These are phyloP conservation scores for Noctilio leporinus DNA, from an alignment of 2,113 vertebrate species.

Conservation along the genomic window DNA sequence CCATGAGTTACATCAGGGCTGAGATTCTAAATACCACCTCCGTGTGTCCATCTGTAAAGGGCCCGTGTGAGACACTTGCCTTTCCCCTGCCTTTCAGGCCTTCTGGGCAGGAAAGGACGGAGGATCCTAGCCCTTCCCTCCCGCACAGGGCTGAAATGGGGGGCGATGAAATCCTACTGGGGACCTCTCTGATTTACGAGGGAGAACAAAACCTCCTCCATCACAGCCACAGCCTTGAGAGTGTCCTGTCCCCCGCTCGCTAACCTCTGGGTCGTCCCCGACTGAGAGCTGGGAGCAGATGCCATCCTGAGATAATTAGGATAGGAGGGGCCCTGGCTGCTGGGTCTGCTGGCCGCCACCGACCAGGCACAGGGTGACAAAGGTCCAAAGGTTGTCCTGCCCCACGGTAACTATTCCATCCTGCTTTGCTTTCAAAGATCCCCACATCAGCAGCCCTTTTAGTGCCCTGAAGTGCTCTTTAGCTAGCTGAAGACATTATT, in stretches of 20 bases:
- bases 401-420: not conserved
- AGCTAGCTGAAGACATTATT: not conserved
- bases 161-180: not conserved
- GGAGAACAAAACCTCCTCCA: not conserved
- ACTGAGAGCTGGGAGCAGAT: not conserved
- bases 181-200: slow-evolving; percentile 5
- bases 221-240: not conserved
- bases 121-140: not conserved
- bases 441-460: not conserved
- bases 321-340: not conserved
- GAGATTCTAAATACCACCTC: not conserved
- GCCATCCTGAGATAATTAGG: not conserved
- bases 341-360: not conserved
- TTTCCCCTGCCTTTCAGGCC: not conserved
- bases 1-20: not conserved
- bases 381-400: not conserved
- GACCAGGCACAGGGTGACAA: not conserved
- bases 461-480: not conserved
- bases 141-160: not conserved
- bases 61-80: not conserved
- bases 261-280: not conserved
- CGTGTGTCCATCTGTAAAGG: not conserved
- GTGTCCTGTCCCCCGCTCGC: not conserved
- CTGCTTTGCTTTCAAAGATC: not conserved
- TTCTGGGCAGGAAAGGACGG: not conserved